Evolutionary conservation across 2,888 invertebrate species (phyloP), one percentile per base, ranked within the genome.

Genomic region (Spicauda simplicius): DNA sequence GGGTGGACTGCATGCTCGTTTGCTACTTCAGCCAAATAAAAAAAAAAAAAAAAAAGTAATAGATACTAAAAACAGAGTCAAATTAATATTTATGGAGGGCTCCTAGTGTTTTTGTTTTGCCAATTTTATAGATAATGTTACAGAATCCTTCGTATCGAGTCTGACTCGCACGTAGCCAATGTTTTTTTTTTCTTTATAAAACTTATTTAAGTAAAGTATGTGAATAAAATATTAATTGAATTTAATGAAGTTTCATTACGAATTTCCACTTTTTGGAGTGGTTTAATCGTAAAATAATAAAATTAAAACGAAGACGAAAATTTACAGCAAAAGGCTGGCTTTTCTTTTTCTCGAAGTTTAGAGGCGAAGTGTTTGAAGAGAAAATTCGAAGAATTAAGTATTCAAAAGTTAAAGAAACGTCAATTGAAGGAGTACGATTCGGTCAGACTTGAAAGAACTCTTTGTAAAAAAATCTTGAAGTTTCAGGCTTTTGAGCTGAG

Each of bases 331-430:
- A 41, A 41, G 41, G 41, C 41, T 41, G 14, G 41, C 41, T 41
- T 41, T 52, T 45, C 59, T 65, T 65, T 62, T 58, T 64, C 57
- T 53, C 58, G 41, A 53, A 64, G 65, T 64, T 57, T 14, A 50
- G 45, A 11, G 52, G 30, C 41, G 16, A 53, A 65, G 53, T 65
- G 54, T 65, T 65, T 65, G 65, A 53, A 53, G 52, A 64, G 52
- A 41, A 65, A 65, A 65, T 65, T 65, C 53, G 45, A 54, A 37
- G 53, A 58, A 65, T 65, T 59, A 65, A 59, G 65, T 65, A 65
- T 65, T 65, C 65, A 58, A 59, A 65, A 54, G 59, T 65, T 59
- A 65, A 58, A 65, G 65, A 65, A 59, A 65, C 45, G 58, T 53
- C 41, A 18, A 54, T 54, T 59, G 65, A 65, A 59, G 25, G 58